Evolutionary conservation across 2,113 vertebrate genomes (phyloP), one percentile per base, ranked within the genome.

Genomic region (Petroica traversi): DNA sequence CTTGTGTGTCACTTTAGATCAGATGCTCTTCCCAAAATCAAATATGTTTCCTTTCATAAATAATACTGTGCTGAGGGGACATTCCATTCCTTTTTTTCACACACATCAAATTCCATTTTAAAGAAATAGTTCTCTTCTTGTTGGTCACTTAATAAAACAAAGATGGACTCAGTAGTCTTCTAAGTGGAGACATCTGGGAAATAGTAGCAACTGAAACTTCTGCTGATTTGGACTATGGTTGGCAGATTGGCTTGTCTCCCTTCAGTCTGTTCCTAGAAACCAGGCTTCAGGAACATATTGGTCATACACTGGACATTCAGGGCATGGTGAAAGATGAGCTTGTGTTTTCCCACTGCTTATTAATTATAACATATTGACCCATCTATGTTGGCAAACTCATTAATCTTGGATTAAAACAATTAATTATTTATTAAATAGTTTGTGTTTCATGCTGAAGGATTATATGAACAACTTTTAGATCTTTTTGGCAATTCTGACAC

Each of bases 31-130:
- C 64, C 72, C 81, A 86, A 92, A 95, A 90, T 85, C 68, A 95
- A 95, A 46, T 82, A 82, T 77, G 74, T 71, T 97, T 93, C 87
- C 58, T 77, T 87, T 93, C 80, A 77, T 62, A 88, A 95, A 89
- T 68, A 95, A 94, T 77, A 72, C 55, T 77, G 76, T 80, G 85
- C 93, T 95, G 88, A 94, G 51, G 69, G 94, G 89, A 94, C 95
- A 95, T 97, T 96, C 96, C 85, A 93, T 96, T 97, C 95, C 76
- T 54, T 72, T 45, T 68, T 74, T 86, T 91, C 69, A 73, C 51
- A 73, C 51, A 64, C 76, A 96, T 89, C 92, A 92, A 78, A 96
- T 85, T 91, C 62, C 51, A 83, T 74, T 92, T 62, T 28, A 87
- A 94, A 93, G 34, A 77, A 93, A 48, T 28, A 8, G 15, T 43